Base-by-base conservation (phyloP, 2,888 invertebrate genomes). In the Acanthosepion pharaonis region DNA sequence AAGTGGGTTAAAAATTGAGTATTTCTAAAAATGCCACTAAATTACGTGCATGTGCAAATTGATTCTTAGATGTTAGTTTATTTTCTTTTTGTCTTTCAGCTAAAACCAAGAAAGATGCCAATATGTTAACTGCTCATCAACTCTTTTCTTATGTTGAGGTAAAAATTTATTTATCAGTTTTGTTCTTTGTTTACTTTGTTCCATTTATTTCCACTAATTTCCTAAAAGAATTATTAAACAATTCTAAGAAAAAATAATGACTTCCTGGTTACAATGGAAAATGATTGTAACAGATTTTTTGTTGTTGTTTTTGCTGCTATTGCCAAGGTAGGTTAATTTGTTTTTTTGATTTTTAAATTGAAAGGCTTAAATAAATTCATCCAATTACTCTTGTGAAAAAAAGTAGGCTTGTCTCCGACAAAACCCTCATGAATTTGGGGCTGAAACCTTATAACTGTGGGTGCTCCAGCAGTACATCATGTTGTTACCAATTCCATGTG, bases 91-190 rank as follows among this genome's bases (percentile, higher is more conserved):
- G 25, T 91, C 18, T 94, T 95, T 48, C 93, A 95, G 95, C 95
- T 51, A 94, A 91, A 53, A 94, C 95, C 15, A 95, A 95, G 93
- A 53, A 94, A 3, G 33, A 94, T 48, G 91, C 94, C 23, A 94
- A 94, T 53, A 94, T 94, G 91, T 91, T 94, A 48, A 94, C 95
- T 53, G 91, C 93, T 33, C 94, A 94, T 78, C 94, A 94, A 42
- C 48, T 95, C 15, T 91, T 94, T 51, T 64, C 91, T 33, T 95
- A 95, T 91, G 94, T 95, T n/a, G 94, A 95, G 95, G 95, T 95
- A 55, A 64, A 94, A 92, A 91, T 51, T 42, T 20, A 42, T 23
- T 25, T 20, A 20, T 20, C 15, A n/a, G 5, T 78, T 78, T 78
- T 78, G 15, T 49, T 49, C 23, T 78, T 78, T 78, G 15, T 33